phyloP scores from a whole-genome alignment of 2,113 vertebrate genomes.

The Anolis sagrei region DNA sequence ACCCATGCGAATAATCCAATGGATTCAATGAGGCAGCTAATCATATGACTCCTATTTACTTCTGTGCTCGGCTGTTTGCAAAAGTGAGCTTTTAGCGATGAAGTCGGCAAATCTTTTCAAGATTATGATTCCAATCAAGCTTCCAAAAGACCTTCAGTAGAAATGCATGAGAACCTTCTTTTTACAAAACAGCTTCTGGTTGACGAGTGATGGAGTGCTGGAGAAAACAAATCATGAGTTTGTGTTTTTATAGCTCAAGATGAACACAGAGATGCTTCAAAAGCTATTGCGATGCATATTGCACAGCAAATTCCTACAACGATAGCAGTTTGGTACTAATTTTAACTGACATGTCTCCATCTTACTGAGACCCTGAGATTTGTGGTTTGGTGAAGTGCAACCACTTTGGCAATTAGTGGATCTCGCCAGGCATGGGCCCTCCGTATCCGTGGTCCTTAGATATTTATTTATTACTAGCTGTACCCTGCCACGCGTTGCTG shows the following conservation, averaged over 20 bases:
- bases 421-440: no score
- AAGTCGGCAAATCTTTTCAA: background rate
- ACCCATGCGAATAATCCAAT: slow-evolving; percentile 12
- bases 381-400: no score
- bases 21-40: background rate
- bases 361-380: no score
- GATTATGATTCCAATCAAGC: slow-evolving; percentile 5
- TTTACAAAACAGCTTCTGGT: background rate
- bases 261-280: background rate
- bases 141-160: background rate
- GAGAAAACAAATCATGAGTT: background rate
- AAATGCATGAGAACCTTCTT: background rate
- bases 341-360: no score
- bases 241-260: background rate
- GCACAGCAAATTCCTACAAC: no score
- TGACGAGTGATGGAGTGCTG: background rate
- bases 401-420: no score
- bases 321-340: no score
- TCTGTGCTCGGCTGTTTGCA: background rate
- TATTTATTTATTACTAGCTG: no score
- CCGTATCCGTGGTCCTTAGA: no score
- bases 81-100: background rate
- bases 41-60: slow-evolving; percentile 3
- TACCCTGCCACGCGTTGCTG: no score
- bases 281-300: background rate